Base-by-base conservation (phyloP, 2,888 invertebrate species). In the Labia minor region DNA sequence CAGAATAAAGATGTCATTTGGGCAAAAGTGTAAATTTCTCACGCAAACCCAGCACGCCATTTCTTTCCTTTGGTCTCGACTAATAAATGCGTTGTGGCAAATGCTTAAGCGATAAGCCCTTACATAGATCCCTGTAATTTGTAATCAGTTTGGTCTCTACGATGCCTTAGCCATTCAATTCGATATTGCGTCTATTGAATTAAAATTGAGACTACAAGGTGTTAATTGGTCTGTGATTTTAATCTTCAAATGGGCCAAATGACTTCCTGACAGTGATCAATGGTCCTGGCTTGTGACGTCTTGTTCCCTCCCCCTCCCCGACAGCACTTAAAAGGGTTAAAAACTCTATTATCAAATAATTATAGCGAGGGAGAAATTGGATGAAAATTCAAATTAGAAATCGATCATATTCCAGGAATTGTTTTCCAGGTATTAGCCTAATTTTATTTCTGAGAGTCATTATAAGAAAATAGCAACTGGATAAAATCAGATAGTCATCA, bases 91-190 rank as follows among this genome's bases (percentile, higher is more conserved):
- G n/a, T 49, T 8, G 3, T 8, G 49, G 14, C 14, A 49, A 11
- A n/a, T 49, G 49, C 49, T 49, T 49, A 49, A n/a, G n/a, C 49
- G 49, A 49, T 49, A 49, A 49, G 49, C 49, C 16, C 16, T 49
- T n/a, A 49, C 4, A 2, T 49, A n/a, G n/a, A 16, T 49, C 49
- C 49, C 49, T 49, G 49, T 49, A 49, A 49, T 49, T 49, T 49
- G 49, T 49, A 49, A 49, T 49, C 14, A 8, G 26, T 26, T 26
- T 26, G 26, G 26, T 26, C 26, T 3, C 26, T 26, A 3, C 4
- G 26, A 26, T 26, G 3, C 8, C 26, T 26, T 26, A 6, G 8
- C 26, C 26, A 26, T 26, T 26, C 26, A 26, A 26, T 26, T 26
- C 26, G 26, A 26, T 26, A 26, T 26, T 26, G 4, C 26, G 26